These are phyloP conservation scores for Bombus terrestris DNA, from an alignment of 1,140 invertebrate genomes.

Conservation along the genomic window DNA sequence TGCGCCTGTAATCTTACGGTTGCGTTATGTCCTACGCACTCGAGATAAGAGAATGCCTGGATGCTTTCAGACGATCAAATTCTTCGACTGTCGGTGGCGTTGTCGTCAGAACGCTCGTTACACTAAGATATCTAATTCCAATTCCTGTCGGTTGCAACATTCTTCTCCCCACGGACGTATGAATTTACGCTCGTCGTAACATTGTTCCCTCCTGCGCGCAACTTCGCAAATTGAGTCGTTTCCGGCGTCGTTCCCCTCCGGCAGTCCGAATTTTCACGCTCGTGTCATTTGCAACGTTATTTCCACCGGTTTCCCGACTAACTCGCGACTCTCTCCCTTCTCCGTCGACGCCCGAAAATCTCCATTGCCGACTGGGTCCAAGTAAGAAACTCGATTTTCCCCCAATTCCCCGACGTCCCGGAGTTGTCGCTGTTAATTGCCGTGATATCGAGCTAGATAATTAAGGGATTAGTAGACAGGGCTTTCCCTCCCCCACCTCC, in stretches of 20 bases:
- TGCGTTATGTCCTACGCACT: too few species aligned
- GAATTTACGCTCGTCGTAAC: not conserved
- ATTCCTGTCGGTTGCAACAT: not conserved
- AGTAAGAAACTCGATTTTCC: slow-evolving; percentile 18
- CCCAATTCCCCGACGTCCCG: not conserved
- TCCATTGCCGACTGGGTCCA: too few species aligned
- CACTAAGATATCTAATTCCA: not conserved
- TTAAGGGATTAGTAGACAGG: slow-evolving; percentile 26
- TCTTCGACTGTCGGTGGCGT: too few species aligned
- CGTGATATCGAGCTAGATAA: slow-evolving; percentile 39
- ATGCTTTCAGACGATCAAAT: too few species aligned
- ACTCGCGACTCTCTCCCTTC: too few species aligned
- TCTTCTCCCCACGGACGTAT: not conserved
- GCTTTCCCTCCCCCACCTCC: not conserved
- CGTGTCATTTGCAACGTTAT: slow-evolving; percentile 1
- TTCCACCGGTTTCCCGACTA: not conserved
- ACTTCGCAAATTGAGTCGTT: slow-evolving; percentile 8
- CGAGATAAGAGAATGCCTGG: too few species aligned
- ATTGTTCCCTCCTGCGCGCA: not conserved
- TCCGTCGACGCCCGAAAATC: too few species aligned
- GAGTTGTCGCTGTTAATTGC: slow-evolving; percentile 5
- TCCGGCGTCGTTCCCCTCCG: too few species aligned
- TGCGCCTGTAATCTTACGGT: too few species aligned
- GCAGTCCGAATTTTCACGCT: too few species aligned
- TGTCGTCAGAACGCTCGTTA: too few species aligned